phyloP scores from a whole-genome alignment of 2,113 vertebrate genomes.

The Polypterus senegalus region DNA sequence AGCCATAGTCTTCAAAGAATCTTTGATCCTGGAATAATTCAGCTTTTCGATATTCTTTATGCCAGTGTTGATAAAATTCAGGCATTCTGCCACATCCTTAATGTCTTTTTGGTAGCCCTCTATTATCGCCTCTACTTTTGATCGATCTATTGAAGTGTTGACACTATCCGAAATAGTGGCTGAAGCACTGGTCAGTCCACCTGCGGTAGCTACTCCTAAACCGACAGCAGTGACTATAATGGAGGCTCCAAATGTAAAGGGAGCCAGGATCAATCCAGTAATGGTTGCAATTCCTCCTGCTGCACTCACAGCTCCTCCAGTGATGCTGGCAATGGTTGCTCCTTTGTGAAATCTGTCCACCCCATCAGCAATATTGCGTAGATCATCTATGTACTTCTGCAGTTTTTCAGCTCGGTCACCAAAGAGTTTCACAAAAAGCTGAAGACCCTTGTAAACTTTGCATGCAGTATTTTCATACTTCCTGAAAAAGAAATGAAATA shows the following conservation, averaged over 20 bases:
- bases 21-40: conserved; percentile 7
- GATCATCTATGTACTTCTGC: conserved; percentile 23
- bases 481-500: too few species aligned
- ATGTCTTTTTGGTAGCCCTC: conserved; percentile 19
- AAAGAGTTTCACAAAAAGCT: neutral
- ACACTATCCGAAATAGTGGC: conserved; percentile 27
- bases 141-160: conserved; percentile 3
- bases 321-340: conserved; percentile 27
- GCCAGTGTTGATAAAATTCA: conserved; percentile 27
- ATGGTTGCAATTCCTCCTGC: conserved; percentile 36
- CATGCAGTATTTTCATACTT: neutral
- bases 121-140: conserved; percentile 28
- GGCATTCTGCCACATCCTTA: conserved; percentile 27
- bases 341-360: conserved; percentile 31
- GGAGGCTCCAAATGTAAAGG: conserved; percentile 37
- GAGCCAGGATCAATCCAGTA: conserved; percentile 38
- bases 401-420: neutral
- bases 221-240: conserved; percentile 36
- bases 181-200: conserved; percentile 31
- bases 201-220: conserved; percentile 35
- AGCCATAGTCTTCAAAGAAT: neutral
- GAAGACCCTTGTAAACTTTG: neutral
- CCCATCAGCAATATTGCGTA: conserved; percentile 19
- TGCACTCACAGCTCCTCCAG: conserved; percentile 36
- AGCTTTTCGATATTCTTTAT: conserved; percentile 26